Evolutionary conservation across 2,113 vertebrate species (phyloP).

Genomic region (Pongo pygmaeus): DNA sequence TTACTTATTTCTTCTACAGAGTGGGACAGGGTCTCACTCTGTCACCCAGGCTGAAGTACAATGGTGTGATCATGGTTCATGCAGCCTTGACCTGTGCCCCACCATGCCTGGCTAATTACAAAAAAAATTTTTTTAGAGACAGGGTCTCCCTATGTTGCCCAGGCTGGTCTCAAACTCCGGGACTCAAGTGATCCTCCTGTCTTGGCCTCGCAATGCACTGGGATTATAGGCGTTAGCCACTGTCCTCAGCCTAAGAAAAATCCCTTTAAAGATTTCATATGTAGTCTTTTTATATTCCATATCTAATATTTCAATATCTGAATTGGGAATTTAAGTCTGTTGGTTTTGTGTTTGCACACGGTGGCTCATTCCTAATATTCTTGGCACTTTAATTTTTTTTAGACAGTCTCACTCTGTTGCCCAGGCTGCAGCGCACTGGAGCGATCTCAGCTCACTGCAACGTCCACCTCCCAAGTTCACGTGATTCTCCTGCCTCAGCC

Average conservation of each 20-base stretch:
- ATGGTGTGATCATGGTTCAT: background rate
- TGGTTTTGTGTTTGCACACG: background rate
- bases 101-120: background rate
- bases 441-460: no score
- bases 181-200: background rate
- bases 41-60: background rate
- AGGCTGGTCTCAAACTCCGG: background rate
- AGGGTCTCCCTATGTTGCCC: no score
- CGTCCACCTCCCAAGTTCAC: no score
- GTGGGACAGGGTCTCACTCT: background rate
- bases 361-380: background rate
- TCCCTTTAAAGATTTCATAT: background rate
- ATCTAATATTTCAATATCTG: background rate
- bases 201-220: background rate
- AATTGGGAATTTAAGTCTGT: background rate
- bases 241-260: background rate
- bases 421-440: no score
- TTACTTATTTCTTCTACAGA: background rate
- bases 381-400: background rate
- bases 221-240: background rate
- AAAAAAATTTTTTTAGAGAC: background rate
- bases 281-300: background rate
- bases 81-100: background rate
- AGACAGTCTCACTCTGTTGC: no score
- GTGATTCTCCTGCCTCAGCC: no score